Conservation (phyloP, 2,888 invertebrate species). For the Folsomia manolachei region DNA sequence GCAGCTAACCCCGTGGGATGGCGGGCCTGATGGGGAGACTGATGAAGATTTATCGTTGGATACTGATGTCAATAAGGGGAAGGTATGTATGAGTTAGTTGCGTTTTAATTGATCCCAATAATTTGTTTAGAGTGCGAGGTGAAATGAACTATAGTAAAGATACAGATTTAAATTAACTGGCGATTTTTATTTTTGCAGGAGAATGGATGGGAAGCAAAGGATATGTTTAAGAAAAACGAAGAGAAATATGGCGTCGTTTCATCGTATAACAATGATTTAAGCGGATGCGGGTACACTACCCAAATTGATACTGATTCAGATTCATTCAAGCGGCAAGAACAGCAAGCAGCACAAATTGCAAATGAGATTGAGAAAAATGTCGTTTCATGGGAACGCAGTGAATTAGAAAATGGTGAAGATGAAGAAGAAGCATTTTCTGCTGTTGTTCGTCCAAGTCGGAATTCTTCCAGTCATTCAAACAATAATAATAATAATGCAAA, state of each 20-base stretch:
- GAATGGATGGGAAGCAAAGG: slow-evolving; percentile 95
- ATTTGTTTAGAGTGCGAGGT: not conserved
- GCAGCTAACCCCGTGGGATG: slow-evolving; percentile 88
- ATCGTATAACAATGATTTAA: slow-evolving; percentile 84
- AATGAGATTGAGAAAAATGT: slow-evolving; percentile 88
- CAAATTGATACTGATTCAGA: slow-evolving; percentile 83
- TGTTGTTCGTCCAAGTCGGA: slow-evolving; percentile 64
- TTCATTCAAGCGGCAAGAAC: slow-evolving; percentile 70
- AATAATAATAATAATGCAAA: slow-evolving; percentile 45
- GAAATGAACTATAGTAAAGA: not conserved
- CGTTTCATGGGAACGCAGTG: slow-evolving; percentile 73
- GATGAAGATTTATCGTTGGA: slow-evolving; percentile 35
- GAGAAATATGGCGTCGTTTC: slow-evolving; percentile 86
- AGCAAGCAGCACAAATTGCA: slow-evolving; percentile 84
- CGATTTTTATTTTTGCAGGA: slow-evolving; percentile 42
- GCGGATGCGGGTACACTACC: slow-evolving; percentile 85
- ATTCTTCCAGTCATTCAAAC: slow-evolving; percentile 38
- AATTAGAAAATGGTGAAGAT: slow-evolving; percentile 83
- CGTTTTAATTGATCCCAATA: not conserved
- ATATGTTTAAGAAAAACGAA: slow-evolving; percentile 95
- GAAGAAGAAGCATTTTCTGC: slow-evolving; percentile 84
- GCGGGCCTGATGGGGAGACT: slow-evolving; percentile 37
- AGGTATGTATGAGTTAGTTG: not conserved
- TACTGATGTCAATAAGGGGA: slow-evolving; percentile 17
- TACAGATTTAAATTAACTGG: not conserved